These are phyloP conservation scores for Takifugu flavidus DNA, from an alignment of 2,113 vertebrate genomes.

Conservation along the genomic window DNA sequence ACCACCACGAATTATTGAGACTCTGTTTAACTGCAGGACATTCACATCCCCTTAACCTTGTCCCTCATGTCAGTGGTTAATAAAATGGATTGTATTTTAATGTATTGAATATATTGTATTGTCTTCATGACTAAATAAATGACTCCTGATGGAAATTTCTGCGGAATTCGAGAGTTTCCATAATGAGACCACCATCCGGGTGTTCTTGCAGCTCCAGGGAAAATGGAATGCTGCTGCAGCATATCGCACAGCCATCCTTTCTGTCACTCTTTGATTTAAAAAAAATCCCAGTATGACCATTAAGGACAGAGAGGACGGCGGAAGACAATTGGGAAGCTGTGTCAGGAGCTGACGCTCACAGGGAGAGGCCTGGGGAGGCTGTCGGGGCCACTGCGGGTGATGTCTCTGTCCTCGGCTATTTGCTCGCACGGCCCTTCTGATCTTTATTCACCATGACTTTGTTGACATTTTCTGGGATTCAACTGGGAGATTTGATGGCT, in stretches of 20 bases:
- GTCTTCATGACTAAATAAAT: too few relatives aligned
- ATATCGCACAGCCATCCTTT: neutral
- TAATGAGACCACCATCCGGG: too few relatives aligned
- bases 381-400: slow-evolving; percentile 18
- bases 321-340: slow-evolving; percentile 21
- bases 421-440: slow-evolving; percentile 51
- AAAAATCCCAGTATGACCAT: neutral
- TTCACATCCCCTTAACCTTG: too few relatives aligned
- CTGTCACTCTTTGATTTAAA: neutral
- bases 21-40: too few relatives aligned
- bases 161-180: too few relatives aligned
- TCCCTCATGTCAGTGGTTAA: too few relatives aligned
- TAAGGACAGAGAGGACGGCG: neutral
- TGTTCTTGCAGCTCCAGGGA: too few relatives aligned
- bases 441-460: slow-evolving; percentile 68
- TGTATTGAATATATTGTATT: too few relatives aligned
- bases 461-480: slow-evolving; percentile 71
- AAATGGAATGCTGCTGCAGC: too few relatives aligned
- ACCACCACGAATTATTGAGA: too few relatives aligned
- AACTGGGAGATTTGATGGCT: slow-evolving; percentile 46
- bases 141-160: too few relatives aligned
- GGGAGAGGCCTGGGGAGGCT: slow-evolving; percentile 8
- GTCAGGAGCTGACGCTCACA: neutral
- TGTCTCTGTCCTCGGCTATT: slow-evolving; percentile 57
- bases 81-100: too few relatives aligned